A percentile compares a stretch with the other conserved stretches of the same genome.
phyloP scores from a whole-genome alignment of 64 coral and sea anemone genomes.

The Montipora efflorescens region DNA sequence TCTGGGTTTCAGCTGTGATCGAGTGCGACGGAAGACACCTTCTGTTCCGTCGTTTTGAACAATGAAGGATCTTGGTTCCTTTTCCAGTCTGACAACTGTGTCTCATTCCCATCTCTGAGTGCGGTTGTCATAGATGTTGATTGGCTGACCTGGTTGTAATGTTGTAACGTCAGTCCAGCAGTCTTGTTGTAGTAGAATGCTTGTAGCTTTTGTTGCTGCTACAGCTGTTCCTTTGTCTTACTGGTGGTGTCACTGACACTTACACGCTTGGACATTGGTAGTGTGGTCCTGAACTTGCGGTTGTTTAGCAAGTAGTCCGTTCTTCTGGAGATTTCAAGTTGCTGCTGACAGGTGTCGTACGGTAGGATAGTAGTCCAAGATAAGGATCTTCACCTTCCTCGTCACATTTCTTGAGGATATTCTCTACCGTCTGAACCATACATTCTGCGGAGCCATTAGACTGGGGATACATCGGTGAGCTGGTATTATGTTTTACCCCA shows the following conservation, averaged over 20 bases:
- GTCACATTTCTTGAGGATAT: no score
- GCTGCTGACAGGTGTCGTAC: no score
- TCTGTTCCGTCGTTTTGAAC: slow-evolving; percentile 32
- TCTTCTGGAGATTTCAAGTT: no score
- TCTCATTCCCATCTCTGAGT: slow-evolving; percentile 43
- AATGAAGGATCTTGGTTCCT: slow-evolving; percentile 69
- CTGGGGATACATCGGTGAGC: no score
- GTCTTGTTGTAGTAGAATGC: slow-evolving; percentile 73
- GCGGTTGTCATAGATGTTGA: slow-evolving; percentile 54
- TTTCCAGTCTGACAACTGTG: slow-evolving; percentile 47
- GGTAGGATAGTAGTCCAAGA: no score
- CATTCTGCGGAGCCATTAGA: no score
- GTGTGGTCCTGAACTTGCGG: slow-evolving; percentile 67
- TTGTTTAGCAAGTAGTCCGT: slow-evolving; percentile 25
- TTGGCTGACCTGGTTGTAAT: slow-evolving; percentile 46
- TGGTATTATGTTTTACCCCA: no score
- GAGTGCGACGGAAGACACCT: slow-evolving; percentile 29
- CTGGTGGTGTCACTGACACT: slow-evolving; percentile 19
- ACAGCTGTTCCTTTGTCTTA: slow-evolving; percentile 47
- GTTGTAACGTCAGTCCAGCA: slow-evolving; percentile 56
- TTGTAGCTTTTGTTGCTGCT: slow-evolving; percentile 39
- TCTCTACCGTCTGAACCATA: no score
- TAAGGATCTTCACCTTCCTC: no score
- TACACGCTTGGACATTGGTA: slow-evolving; percentile 64
- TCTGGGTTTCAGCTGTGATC: slow-evolving; percentile 38